Percentiles rank a stretch among this genome's conserved stretches.
Conservation (phyloP, 1,140 invertebrate species). For the Delia radicum region DNA sequence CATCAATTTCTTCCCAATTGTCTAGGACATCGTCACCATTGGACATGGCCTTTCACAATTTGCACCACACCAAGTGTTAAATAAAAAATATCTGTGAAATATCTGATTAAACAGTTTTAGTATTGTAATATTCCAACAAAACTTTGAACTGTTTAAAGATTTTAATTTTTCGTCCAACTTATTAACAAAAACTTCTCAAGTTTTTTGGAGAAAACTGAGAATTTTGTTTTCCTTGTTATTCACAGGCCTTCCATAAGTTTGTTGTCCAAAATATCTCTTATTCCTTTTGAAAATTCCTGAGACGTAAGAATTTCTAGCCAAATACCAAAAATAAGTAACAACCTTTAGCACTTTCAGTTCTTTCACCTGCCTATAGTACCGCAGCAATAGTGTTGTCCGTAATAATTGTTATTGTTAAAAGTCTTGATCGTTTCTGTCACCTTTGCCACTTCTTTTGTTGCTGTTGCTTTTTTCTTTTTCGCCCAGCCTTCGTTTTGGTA, state of each 20-base stretch:
- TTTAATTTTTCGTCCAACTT: neutral
- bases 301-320: too few relatives aligned
- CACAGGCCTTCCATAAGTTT: neutral
- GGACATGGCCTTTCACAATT: slow-evolving; percentile 55
- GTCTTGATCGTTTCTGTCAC: neutral
- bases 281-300: too few relatives aligned
- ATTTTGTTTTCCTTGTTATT: slow-evolving; percentile 9
- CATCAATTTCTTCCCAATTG: slow-evolving; percentile 83
- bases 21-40: slow-evolving; percentile 66
- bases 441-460: slow-evolving; percentile 8
- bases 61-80: slow-evolving; percentile 21
- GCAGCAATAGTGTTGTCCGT: neutral
- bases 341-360: neutral
- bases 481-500: slow-evolving; percentile 28
- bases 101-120: neutral
- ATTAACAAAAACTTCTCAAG: neutral
- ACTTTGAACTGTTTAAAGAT: neutral
- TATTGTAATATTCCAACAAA: neutral
- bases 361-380: neutral
- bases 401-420: neutral
- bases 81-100: neutral
- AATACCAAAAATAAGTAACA: too few relatives aligned
- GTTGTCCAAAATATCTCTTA: neutral
- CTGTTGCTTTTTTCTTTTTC: slow-evolving; percentile 24
- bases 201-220: slow-evolving; percentile 41